Evolutionary conservation across 2,797 vertebrate genomes (phyloP), one percentile per base, ranked within the genome.

Genomic region (Poeciliopsis infans): DNA sequence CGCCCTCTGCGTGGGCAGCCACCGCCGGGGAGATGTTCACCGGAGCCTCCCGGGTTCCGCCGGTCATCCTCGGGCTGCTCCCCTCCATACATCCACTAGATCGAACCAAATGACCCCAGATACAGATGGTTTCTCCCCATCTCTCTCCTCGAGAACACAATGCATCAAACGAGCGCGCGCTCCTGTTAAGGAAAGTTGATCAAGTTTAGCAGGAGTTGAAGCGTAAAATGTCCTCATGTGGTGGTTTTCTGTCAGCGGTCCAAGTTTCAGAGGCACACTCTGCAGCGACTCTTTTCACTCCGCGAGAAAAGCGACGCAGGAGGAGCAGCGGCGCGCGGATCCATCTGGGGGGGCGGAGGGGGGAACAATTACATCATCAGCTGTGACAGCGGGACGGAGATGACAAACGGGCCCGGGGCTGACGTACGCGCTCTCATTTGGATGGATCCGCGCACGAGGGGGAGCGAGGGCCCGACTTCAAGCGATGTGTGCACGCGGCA

Each of bases 1-100:
- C 97, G 64, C 97, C 97, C 91, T 97, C 97, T 15, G 97, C 95
- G 91, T 96, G 93, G 87, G 96, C 95, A 70, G 97, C 97, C 90
- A 97, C 97, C 47, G 98, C 97, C 73, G 97, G 97, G 28, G 97
- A 97, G 85, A 95, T 93, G 92, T 94, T 93, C 51, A 95, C 93
- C 77, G 92, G 93, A 78, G 86, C 84, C 86, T 95, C 94, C 92
- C 95, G 94, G 90, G 90, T 87, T 79, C 83, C 91, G 82, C 94
- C 93, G 85, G 94, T 92, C 96, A 96, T 97, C 89, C 89, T 96
- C 80, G 87, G 86, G 80, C 91, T 87, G 86, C 87, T 82, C 72
- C 79, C 82, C 92, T 92, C 90, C 87, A 85, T 83, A 4, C 85
- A 89, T 85, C 91, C 87, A 85, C 91, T 84, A 51, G 12, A 75